Evolutionary conservation across 2,113 vertebrate species (phyloP).

Genomic region (Cryptotis parvus): DNA sequence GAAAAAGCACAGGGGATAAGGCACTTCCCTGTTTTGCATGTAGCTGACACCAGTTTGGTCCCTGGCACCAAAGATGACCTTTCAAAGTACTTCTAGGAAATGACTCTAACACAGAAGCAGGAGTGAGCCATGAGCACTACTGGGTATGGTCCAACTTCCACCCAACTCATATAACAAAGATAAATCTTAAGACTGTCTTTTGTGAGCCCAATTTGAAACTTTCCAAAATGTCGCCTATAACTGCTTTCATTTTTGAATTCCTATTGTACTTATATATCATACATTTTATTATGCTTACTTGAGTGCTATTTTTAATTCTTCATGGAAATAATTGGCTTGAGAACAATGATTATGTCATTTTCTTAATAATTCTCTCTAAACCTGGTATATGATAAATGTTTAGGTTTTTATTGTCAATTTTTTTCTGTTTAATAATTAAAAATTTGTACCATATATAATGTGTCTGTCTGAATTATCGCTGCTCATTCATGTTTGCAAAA

Average conservation of each 20-base stretch:
- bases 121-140: too few relatives aligned
- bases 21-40: too few relatives aligned
- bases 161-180: background rate
- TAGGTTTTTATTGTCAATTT: background rate
- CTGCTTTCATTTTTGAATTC: background rate
- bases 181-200: background rate
- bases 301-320: background rate
- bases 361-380: background rate
- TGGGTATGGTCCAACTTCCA: too few relatives aligned
- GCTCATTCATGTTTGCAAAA: conserved; percentile 24
- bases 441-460: conserved; percentile 35
- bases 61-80: too few relatives aligned
- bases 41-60: too few relatives aligned
- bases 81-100: too few relatives aligned
- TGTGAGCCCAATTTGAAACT: background rate
- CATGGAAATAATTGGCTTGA: background rate
- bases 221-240: background rate
- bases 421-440: conserved; percentile 20
- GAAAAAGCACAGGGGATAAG: too few relatives aligned
- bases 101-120: too few relatives aligned
- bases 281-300: background rate
- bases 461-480: conserved; percentile 36
- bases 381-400: background rate
- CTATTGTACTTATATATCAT: background rate
- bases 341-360: background rate